These are phyloP conservation scores for Eulithis prunata DNA, from an alignment of 2,888 invertebrate species.

Conservation along the genomic window DNA sequence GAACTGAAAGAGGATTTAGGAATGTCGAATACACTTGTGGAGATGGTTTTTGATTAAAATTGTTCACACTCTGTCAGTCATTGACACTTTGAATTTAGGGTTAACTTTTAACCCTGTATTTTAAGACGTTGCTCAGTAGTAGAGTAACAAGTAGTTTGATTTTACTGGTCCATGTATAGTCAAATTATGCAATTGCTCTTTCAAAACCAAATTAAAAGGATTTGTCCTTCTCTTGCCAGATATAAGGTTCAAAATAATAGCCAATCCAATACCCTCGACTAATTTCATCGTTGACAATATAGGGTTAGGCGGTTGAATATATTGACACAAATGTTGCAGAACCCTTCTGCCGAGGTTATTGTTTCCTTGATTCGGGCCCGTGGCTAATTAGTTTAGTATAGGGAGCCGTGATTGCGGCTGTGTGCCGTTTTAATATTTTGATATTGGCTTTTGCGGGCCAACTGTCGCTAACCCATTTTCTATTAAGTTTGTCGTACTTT, in stretches of 20 bases:
- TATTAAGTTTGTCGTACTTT: slow-evolving; percentile 14
- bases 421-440: slow-evolving; percentile 43
- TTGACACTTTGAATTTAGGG: background rate
- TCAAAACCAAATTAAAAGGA: no score
- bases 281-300: slow-evolving; percentile 64
- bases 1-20: slow-evolving; percentile 17
- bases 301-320: slow-evolving; percentile 60
- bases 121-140: no score
- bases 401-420: slow-evolving; percentile 56
- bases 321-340: slow-evolving; percentile 73
- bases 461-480: slow-evolving; percentile 30
- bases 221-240: background rate
- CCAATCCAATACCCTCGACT: slow-evolving; percentile 54
- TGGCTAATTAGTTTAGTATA: slow-evolving; percentile 73
- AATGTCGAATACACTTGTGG: slow-evolving; percentile 18
- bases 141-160: no score
- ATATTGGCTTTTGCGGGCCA: slow-evolving; percentile 44
- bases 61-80: slow-evolving; percentile 24
- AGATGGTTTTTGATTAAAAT: slow-evolving; percentile 28
- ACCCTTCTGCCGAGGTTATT: slow-evolving; percentile 80
- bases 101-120: background rate
- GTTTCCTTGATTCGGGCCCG: slow-evolving; percentile 74
- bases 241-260: slow-evolving; percentile 41
- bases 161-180: no score
- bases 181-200: no score